Evolutionary conservation across 1,140 invertebrate genomes (phyloP).

Genomic region (Lasioglossum albipes): DNA sequence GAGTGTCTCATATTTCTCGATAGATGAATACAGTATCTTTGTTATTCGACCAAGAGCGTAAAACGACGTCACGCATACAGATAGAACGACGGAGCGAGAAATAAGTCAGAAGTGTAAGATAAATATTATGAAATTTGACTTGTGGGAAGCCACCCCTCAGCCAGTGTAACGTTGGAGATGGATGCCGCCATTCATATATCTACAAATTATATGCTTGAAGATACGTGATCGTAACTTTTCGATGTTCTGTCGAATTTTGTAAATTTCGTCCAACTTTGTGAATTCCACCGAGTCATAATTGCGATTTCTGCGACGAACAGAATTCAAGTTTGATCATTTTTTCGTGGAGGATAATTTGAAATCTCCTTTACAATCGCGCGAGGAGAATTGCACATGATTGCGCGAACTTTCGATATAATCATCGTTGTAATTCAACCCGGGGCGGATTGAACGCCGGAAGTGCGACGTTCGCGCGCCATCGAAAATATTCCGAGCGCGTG

Average conservation of each 20-base stretch:
- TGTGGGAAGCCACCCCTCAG: background rate
- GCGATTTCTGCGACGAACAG: too few relatives aligned
- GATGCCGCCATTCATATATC: background rate
- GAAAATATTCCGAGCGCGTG: background rate
- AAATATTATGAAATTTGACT: background rate
- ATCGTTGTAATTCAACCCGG: background rate
- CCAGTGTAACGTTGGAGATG: background rate
- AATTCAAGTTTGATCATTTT: too few relatives aligned
- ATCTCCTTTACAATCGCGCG: background rate
- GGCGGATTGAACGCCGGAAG: constrained; percentile 5
- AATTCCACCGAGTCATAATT: too few relatives aligned
- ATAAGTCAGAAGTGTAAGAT: background rate
- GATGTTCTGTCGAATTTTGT: too few relatives aligned
- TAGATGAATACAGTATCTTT: too few relatives aligned
- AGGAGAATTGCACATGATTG: background rate
- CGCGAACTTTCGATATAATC: constrained; percentile 6
- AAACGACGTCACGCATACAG: background rate
- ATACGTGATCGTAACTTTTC: background rate
- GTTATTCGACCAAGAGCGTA: background rate
- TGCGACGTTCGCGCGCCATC: background rate
- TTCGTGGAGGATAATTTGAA: background rate
- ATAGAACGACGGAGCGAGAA: background rate
- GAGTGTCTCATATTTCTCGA: too few relatives aligned
- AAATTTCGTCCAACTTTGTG: too few relatives aligned
- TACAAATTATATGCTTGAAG: background rate